These are phyloP conservation scores for Bombus waltoni DNA, from an alignment of 1,140 invertebrate species.

Conservation along the genomic window DNA sequence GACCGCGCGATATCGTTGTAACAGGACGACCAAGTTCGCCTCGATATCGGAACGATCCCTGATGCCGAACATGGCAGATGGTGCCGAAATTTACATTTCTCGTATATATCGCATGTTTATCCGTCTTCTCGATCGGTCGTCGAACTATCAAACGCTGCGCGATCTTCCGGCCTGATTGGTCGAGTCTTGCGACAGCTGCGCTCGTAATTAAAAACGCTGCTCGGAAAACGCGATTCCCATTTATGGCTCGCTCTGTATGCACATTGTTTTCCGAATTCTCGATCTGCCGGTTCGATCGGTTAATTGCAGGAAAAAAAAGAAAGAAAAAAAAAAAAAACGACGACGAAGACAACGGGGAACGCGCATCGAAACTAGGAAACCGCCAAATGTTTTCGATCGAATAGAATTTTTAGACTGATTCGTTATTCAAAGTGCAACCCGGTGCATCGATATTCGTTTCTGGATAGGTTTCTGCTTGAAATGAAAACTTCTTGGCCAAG, in stretches of 20 bases:
- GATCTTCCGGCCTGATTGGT: not conserved
- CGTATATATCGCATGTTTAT: slow-evolving; percentile 37
- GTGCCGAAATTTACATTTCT: slow-evolving; percentile 61
- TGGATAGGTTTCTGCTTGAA: not conserved
- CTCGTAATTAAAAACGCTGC: slow-evolving; percentile 29
- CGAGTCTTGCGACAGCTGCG: slow-evolving; percentile 33
- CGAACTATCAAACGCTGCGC: too few species aligned
- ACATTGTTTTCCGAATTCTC: not conserved
- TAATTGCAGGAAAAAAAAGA: not conserved
- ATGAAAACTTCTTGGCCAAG: rapidly evolving
- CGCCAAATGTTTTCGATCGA: not conserved
- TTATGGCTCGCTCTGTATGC: slow-evolving; percentile 16
- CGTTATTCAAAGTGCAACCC: not conserved
- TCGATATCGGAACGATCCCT: not conserved
- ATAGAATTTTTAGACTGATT: not conserved
- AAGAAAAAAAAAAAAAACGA: not conserved
- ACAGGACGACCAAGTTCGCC: not conserved
- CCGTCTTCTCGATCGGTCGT: not conserved
- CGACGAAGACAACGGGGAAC: too few species aligned
- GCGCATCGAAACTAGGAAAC: not conserved
- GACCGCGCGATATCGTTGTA: not conserved
- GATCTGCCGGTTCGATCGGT: not conserved
- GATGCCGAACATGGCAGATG: slow-evolving; percentile 39
- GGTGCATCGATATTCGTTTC: not conserved
- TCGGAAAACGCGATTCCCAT: not conserved